Evolutionary conservation across 2,888 invertebrate species (phyloP), one percentile per base, ranked within the genome.

Genomic region (Tuberolachnus salignus): DNA sequence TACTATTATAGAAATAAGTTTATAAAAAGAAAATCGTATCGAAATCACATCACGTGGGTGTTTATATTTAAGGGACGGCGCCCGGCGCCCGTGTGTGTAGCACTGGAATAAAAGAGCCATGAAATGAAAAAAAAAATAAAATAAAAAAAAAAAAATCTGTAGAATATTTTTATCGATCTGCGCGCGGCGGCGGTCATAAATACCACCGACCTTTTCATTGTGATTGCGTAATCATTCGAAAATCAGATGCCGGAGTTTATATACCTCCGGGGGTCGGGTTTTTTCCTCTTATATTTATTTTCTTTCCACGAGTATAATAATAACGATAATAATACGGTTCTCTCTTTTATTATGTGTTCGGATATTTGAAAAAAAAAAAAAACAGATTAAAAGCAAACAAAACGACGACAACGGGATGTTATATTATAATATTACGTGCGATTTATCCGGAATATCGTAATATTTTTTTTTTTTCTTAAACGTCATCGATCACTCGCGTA

Each of bases 51-150:
- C 21, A 26, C 59, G 59, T n/a, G 59, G 16, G 26, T 26, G 26
- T 10, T 8, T 53, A 51, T 26, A 9, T 59, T 26, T 59, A 59
- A 59, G n/a, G n/a, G 34, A 34, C 34, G 34, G 34, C 6, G 34
- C 3, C 34, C 26, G 59, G 8, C 26, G 34, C 6, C 34, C 6
- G 10, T n/a, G n/a, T n/a, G n/a, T n/a, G n/a, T n/a, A n/a, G n/a
- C 10, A 59, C 6, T n/a, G 34, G n/a, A 61, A 42, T 1, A 26
- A n/a, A 4, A 42, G 26, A 19, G 34, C 61, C 16, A 34, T 61
- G 61, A 61, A 61, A 42, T 61, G 34, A 61, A 61, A 46, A 46
- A 46, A 46, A 13, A 46, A 34, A 61, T 34, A 46, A 46, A 8
- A 46, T 8, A 46, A 34, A 61, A 61, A 46, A 46, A 8, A 46